These are phyloP conservation scores for Molossus molossus DNA, from an alignment of 2,797 vertebrate species.

Conservation along the genomic window DNA sequence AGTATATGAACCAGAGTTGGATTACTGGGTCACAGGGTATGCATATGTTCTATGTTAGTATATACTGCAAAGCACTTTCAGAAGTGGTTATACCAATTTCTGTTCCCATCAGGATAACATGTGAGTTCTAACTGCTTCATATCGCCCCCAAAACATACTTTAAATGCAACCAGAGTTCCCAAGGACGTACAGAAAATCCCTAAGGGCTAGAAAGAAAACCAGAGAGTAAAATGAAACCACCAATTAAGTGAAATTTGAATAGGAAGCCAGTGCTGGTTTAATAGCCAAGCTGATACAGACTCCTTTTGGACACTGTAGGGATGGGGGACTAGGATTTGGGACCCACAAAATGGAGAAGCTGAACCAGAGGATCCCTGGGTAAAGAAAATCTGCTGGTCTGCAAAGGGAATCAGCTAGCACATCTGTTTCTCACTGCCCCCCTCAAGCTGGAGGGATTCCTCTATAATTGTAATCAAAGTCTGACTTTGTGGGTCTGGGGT, in stretches of 20 bases:
- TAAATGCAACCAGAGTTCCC: background rate
- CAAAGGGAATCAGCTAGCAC: background rate
- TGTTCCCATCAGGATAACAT: background rate
- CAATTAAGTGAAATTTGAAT: slow-evolving; percentile 35
- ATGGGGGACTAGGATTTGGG: background rate
- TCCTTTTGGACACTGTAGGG: background rate
- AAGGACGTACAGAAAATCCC: background rate
- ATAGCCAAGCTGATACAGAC: background rate
- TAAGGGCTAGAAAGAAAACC: slow-evolving; percentile 24
- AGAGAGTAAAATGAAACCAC: slow-evolving; percentile 26
- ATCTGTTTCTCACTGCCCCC: background rate
- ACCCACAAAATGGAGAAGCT: background rate
- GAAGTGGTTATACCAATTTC: background rate
- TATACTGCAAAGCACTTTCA: slow-evolving; percentile 2
- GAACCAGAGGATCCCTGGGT: background rate
- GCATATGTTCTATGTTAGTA: background rate
- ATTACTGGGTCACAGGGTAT: background rate
- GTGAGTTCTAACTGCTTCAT: background rate
- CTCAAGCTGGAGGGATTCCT: background rate
- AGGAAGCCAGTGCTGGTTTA: slow-evolving; percentile 32
- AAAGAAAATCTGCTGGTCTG: background rate
- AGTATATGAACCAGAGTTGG: too few relatives aligned
- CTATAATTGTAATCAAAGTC: background rate
- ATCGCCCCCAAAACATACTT: slow-evolving; percentile 10
- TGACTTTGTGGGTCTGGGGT: background rate